These are phyloP conservation scores for Periplaneta americana DNA, from an alignment of 1,140 invertebrate species.

Conservation along the genomic window DNA sequence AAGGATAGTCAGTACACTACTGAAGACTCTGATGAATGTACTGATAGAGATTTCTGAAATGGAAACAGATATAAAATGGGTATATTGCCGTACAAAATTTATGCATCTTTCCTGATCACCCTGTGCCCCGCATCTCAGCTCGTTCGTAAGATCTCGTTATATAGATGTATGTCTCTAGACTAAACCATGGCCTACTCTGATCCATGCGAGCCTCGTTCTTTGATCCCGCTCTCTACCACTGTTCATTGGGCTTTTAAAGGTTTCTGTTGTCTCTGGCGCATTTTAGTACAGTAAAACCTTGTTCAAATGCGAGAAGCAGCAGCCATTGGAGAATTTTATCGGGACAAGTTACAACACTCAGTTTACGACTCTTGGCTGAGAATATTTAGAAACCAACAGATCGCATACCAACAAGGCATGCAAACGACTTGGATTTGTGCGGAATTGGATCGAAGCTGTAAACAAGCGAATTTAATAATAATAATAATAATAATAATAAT, in stretches of 20 bases:
- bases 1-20: neutral
- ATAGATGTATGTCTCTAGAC: neutral
- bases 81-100: no score
- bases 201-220: neutral
- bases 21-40: no score
- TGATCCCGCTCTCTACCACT: neutral
- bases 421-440: neutral
- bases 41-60: no score
- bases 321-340: neutral
- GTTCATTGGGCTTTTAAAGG: neutral
- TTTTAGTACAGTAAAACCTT: neutral
- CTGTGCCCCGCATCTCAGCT: no score
- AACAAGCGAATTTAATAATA: neutral
- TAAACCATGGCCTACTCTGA: neutral
- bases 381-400: neutral
- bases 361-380: neutral
- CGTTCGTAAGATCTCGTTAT: neutral
- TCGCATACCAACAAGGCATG: neutral
- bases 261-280: neutral
- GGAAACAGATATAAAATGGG: no score
- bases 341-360: neutral
- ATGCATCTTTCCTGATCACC: neutral
- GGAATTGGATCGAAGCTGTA: no score
- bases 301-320: no score
- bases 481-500: no score